Evolutionary conservation across 2,888 invertebrate genomes (phyloP), one percentile per base, ranked within the genome.

Genomic region (Apamea anceps): DNA sequence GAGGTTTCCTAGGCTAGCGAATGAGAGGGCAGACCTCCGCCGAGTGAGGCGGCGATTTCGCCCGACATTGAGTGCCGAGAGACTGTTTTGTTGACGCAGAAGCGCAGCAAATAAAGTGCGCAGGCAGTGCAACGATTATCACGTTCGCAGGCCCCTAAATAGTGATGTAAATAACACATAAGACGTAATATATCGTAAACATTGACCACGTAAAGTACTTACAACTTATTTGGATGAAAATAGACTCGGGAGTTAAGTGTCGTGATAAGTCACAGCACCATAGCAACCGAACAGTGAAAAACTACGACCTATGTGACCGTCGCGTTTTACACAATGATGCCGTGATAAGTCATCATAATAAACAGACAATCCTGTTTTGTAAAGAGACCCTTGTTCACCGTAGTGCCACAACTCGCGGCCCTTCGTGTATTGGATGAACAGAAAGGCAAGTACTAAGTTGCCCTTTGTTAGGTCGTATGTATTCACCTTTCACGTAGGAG

Each of bases 81-180:
- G 89, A 91, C 90, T 94, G 92, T 95, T 95, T 95, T 95, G 95
- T 96, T 96, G 96, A 96, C 95, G 95, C 95, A 96, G 94, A 95
- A 94, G 95, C 96, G 95, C 96, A 96, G 95, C 96, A 94, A 95
- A 93, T 93, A 92, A 92, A 95, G 94, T 96, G 96, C 96, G 96
- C 96, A 96, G 96, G 96, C 96, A 96, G 95, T 96, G 96, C 96
- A 96, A 95, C 96, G 96, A 96, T 95, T 95, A 94, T 93, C 91
- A 92, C 94, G 95, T 95, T 95, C 91, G 96, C 94, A 96, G 95
- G 95, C 96, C 95, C 87, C 92, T 89, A 92, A 92, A 93, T 93
- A 95, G 95, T 96, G 95, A 95, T 95, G 96, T 96, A 96, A 96
- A 96, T 96, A 96, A 93, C 90, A 93, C 89, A 90, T 92, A 93